phyloP scores from a whole-genome alignment of 2,797 vertebrate genomes.

The Microchirus variegatus region DNA sequence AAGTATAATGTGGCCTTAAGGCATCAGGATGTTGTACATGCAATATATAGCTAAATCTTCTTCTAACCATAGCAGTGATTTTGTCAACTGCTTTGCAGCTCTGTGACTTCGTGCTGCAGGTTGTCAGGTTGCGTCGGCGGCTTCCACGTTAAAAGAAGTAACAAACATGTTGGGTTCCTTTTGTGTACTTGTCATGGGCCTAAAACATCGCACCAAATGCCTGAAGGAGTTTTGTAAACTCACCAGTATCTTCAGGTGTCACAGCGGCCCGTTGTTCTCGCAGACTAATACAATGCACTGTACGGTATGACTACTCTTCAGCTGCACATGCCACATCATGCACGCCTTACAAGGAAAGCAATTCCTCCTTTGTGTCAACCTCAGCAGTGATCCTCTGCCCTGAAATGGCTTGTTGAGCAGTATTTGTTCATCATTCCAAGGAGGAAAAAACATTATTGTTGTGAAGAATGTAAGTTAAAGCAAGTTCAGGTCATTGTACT shows the following conservation, averaged over 20 bases:
- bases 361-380: not conserved
- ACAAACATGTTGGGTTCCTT: not conserved
- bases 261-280: not conserved
- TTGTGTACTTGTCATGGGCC: not conserved
- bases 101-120: not conserved
- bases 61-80: not conserved
- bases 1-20: too few species aligned
- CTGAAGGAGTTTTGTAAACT: not conserved
- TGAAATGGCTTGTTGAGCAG: not conserved
- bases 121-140: not conserved
- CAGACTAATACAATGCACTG: not conserved
- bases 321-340: not conserved
- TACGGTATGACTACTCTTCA: not conserved
- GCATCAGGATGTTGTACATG: not conserved
- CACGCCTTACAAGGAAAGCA: not conserved
- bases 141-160: not conserved
- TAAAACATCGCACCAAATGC: not conserved
- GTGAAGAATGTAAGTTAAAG: not conserved
- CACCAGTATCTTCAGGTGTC: not conserved
- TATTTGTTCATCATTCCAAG: not conserved
- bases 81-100: not conserved
- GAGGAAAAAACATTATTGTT: constrained; percentile 2
- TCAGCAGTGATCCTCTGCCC: not conserved
- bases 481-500: not conserved
- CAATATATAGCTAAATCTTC: not conserved